Evolutionary conservation across 2,113 vertebrate species (phyloP), one percentile per base, ranked within the genome.

Genomic region (Ardeotis arabs): DNA sequence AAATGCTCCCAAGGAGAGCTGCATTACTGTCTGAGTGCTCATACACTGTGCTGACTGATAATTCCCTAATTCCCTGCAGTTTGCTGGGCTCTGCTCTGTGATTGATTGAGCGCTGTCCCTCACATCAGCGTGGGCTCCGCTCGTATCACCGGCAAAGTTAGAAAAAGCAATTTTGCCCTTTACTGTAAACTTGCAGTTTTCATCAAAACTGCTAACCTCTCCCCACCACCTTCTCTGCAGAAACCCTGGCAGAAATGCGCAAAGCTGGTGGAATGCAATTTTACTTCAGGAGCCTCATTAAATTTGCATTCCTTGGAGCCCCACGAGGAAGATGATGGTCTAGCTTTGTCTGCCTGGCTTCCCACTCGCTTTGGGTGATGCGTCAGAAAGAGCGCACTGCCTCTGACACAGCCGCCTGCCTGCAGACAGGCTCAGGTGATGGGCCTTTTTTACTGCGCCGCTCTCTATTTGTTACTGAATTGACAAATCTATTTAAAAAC

Each of bases 281-380:
- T 89, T 73, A 56, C 50, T 79, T 75, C 49, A 82, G 91, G 17
- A 89, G 41, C 63, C 85, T 95, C 92, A 74, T 94, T 94, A 92
- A 90, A 94, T 94, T 85, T 91, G 75, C 85, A 84, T 94, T 94
- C 50, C 63, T 72, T 70, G 75, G 82, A 90, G 92, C 63, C 56
- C 45, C 50, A 62, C 50, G 74, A 86, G 47, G 77, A 79, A 83
- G 59, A 37, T 56, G 33, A 93, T 83, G 93, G 70, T 59, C 78
- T 93, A 78, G 70, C 74, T 93, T 83, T 91, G 81, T 75, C 87
- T 94, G 84, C 70, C 62, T 41, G 59, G 69, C 78, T 91, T 87
- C 45, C 77, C 63, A 0, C 27, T 80, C 59, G 2, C 63, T 74
- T 58, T 2, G 35, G 60, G 47, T 59, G 85, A 85, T 69, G n/a